A percentile compares a stretch with the other conserved stretches of the same genome.
phyloP scores from a whole-genome alignment of 2,113 vertebrate genomes.

The Macrotis lagotis region DNA sequence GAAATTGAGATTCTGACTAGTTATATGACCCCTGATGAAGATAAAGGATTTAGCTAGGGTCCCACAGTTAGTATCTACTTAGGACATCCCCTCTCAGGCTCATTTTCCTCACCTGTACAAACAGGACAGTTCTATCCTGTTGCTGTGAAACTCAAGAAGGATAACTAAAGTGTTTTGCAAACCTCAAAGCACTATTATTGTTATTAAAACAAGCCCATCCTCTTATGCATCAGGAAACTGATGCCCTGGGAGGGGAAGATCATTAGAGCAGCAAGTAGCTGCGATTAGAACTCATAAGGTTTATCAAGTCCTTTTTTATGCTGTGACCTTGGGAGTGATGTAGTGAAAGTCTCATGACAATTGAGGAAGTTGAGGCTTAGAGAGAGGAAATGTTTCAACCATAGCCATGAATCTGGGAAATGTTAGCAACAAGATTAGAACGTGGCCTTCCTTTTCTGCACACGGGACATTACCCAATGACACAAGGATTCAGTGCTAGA shows the following conservation, averaged over 20 bases:
- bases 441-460: not conserved
- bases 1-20: not conserved
- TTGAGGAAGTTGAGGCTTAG: not conserved
- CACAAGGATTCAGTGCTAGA: not conserved
- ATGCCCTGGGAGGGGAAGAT: not conserved
- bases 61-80: not conserved
- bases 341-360: not conserved
- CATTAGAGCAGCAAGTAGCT: not conserved
- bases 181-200: not conserved
- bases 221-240: too few species aligned
- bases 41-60: not conserved
- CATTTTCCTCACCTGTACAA: not conserved
- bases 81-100: not conserved
- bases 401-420: not conserved
- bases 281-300: not conserved
- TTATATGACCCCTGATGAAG: not conserved
- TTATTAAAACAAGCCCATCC: not conserved
- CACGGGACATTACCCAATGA: not conserved
- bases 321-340: not conserved
- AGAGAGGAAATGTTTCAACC: not conserved
- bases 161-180: not conserved
- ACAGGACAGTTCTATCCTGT: not conserved
- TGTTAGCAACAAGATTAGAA: not conserved
- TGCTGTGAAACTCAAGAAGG: not conserved
- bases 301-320: not conserved